phyloP scores from a whole-genome alignment of 2,888 invertebrate genomes.

The Onthophagus sagittarius region DNA sequence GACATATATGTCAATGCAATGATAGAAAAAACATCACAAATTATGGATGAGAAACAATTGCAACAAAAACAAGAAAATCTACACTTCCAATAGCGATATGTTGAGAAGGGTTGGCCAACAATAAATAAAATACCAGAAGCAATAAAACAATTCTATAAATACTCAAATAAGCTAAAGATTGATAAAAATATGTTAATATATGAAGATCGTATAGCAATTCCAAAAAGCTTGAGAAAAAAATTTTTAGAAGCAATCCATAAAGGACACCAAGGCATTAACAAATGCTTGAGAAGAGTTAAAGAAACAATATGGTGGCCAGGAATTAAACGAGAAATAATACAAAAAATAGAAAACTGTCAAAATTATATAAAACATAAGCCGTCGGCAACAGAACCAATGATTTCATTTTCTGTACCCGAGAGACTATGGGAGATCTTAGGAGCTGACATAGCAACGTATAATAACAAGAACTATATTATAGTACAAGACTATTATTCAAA shows the following conservation, averaged over 20 bases:
- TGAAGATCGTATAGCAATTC: no score
- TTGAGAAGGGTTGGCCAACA: neutral
- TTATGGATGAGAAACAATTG: neutral
- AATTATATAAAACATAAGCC: neutral
- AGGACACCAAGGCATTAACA: no score
- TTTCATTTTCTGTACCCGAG: neutral
- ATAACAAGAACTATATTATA: no score
- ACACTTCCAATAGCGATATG: neutral
- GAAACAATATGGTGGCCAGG: no score
- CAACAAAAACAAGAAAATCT: neutral
- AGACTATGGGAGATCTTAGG: neutral
- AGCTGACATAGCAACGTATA: neutral
- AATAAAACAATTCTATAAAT: neutral
- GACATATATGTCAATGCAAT: neutral
- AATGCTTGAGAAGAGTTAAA: no score
- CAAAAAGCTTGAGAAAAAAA: no score
- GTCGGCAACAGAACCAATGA: neutral
- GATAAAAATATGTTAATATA: no score
- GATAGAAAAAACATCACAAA: neutral
- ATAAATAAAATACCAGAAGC: neutral
- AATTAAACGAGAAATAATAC: neutral
- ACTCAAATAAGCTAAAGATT: neutral
- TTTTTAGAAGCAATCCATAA: no score
- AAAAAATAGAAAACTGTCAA: neutral
- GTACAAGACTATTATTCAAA: neutral